Evolutionary conservation across 2,113 vertebrate species (phyloP).

Genomic region (Gallinago paraguaiae): DNA sequence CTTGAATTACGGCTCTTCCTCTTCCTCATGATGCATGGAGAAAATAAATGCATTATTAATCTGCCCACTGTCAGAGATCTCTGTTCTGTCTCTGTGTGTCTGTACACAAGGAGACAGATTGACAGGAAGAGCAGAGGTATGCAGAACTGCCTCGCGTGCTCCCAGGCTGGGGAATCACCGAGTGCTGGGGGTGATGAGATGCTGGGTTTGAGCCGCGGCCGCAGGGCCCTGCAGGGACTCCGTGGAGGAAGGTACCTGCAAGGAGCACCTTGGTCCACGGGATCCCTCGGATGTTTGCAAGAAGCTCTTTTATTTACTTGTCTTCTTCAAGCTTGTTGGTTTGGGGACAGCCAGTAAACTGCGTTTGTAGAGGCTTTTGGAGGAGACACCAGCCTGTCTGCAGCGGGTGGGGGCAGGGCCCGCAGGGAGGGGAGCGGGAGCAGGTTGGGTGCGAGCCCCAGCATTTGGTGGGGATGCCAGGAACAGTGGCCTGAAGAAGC

Average conservation of each 20-base stretch:
- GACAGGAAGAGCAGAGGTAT: constrained; percentile 17
- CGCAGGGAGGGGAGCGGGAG: neutral
- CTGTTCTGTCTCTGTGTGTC: constrained; percentile 13
- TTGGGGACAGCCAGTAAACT: neutral
- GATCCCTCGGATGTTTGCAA: neutral
- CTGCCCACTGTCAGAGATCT: constrained; percentile 37
- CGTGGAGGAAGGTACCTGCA: neutral
- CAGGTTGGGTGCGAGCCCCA: neutral
- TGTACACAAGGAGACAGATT: constrained; percentile 36
- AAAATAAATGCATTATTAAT: constrained; percentile 67
- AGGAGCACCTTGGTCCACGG: neutral
- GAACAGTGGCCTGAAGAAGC: neutral
- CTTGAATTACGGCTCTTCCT: constrained; percentile 61
- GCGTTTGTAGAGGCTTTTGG: neutral
- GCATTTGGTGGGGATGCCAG: neutral
- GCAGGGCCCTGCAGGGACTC: neutral
- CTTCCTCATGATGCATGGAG: constrained; percentile 46
- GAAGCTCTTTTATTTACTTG: neutral
- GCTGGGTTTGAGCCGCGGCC: neutral
- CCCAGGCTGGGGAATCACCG: constrained; percentile 32
- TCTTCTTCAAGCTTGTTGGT: neutral
- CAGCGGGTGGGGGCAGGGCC: neutral
- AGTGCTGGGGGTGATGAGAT: neutral
- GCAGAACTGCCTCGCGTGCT: neutral
- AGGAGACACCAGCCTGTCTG: neutral